Percentiles rank a stretch among this genome's conserved stretches.
These are phyloP conservation scores for Leucopternis melanops DNA, from an alignment of 2,113 vertebrate genomes.

Conservation along the genomic window DNA sequence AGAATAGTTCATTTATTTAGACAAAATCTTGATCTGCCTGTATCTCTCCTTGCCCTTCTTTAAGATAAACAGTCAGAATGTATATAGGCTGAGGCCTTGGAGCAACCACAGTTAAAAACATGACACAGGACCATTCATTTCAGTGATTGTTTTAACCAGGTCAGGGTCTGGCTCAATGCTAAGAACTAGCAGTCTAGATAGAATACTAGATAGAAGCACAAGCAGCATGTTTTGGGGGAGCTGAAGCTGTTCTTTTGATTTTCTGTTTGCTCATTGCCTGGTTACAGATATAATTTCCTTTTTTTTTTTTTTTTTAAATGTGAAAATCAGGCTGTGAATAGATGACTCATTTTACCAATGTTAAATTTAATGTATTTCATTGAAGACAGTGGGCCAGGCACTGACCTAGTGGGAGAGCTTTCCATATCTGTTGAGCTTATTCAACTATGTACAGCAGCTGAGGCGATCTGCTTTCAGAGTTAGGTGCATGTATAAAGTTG, in stretches of 20 bases:
- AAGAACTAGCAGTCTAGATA: not conserved
- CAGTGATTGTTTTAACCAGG: not conserved
- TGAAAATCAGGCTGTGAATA: not conserved
- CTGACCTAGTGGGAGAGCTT: not conserved
- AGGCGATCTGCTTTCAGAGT: not conserved
- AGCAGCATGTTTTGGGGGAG: not conserved
- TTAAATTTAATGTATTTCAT: not conserved
- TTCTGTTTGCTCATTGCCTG: not conserved
- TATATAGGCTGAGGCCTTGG: not conserved
- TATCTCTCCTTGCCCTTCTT: not conserved
- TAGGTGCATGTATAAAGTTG: not conserved
- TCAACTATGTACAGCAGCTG: not conserved
- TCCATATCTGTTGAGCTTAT: accelerated
- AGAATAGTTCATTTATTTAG: not conserved
- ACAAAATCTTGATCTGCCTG: not conserved
- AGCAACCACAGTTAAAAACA: not conserved
- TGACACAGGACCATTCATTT: not conserved
- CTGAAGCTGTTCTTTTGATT: not conserved
- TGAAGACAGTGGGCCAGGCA: not conserved
- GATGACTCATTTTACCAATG: not conserved
- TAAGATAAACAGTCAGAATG: not conserved
- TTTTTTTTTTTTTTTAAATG: not conserved
- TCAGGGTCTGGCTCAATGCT: not conserved
- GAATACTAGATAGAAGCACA: not conserved
- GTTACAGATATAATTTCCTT: not conserved